Evolutionary conservation across 2,797 vertebrate genomes (phyloP).

Genomic region (Rallus crepitans): DNA sequence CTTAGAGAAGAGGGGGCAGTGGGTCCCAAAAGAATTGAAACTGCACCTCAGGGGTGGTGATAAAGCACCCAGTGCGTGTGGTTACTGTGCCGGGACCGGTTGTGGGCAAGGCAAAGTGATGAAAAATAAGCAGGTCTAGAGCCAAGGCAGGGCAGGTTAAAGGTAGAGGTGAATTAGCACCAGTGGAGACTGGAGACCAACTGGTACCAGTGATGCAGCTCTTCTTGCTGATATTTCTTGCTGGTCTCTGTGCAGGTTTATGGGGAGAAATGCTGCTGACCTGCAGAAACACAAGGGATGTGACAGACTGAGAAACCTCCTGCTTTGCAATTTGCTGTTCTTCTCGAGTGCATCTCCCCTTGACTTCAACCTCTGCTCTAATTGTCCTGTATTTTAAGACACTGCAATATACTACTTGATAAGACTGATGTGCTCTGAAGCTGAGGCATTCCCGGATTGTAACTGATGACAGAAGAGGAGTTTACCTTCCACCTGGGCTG

Average conservation of each 20-base stretch:
- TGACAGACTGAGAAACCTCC: slow-evolving; percentile 2
- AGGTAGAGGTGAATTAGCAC: background rate
- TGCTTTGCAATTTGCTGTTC: background rate
- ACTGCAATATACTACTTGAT: slow-evolving; percentile 19
- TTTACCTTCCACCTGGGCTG: slow-evolving; percentile 20
- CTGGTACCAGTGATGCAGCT: background rate
- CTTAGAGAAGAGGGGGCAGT: background rate
- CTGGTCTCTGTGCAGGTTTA: background rate
- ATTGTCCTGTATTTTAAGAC: slow-evolving; percentile 10
- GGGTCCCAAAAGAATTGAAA: background rate
- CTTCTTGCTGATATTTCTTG: background rate
- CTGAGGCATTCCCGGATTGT: background rate
- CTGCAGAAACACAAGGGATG: background rate
- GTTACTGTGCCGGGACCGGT: background rate
- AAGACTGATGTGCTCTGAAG: slow-evolving; percentile 41
- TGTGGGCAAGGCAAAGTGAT: background rate
- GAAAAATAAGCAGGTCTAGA: background rate
- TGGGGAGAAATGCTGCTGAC: background rate
- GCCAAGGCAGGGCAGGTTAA: background rate
- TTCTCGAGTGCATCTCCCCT: background rate
- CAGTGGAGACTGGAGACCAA: background rate
- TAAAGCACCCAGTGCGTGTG: background rate
- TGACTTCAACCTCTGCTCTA: slow-evolving; percentile 30
- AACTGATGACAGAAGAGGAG: slow-evolving; percentile 28
- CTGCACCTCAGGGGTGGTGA: background rate